These are phyloP conservation scores for Drosophila lacicola DNA, from an alignment of 2,888 invertebrate species.

Conservation along the genomic window DNA sequence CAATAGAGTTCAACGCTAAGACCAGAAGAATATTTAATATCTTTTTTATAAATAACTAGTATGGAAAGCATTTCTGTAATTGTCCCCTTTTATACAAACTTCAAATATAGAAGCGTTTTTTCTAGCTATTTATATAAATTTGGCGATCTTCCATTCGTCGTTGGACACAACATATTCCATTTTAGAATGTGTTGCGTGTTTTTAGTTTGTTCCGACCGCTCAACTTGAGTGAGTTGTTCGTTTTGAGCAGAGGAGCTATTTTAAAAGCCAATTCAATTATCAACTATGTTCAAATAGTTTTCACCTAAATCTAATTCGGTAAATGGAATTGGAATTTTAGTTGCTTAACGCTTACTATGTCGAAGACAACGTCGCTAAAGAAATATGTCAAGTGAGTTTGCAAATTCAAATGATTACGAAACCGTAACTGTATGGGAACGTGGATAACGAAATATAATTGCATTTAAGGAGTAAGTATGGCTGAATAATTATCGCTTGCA, in stretches of 20 bases:
- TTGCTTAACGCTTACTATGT: conserved; percentile 43
- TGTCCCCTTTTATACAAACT: conserved; percentile 52
- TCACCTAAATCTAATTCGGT: conserved; percentile 80
- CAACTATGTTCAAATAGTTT: conserved; percentile 50
- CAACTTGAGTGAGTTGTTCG: conserved; percentile 78
- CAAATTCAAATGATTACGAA: conserved; percentile 63
- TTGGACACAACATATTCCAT: conserved; percentile 67
- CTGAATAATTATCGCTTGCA: not conserved
- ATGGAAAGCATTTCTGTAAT: conserved; percentile 25
- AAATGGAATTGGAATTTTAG: conserved; percentile 78
- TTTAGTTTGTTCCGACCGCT: conserved; percentile 74
- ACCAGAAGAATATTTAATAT: no score
- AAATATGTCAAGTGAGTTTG: conserved; percentile 25
- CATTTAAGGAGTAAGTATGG: conserved; percentile 42
- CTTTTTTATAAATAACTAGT: conserved; percentile 15
- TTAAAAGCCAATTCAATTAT: conserved; percentile 36
- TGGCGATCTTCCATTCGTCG: conserved; percentile 64
- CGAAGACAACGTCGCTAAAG: conserved; percentile 41
- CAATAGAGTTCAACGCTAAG: not conserved
- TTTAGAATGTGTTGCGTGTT: conserved; percentile 64
- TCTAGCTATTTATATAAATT: conserved; percentile 70
- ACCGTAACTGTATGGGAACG: conserved; percentile 26
- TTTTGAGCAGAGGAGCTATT: conserved; percentile 53
- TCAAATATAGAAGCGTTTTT: conserved; percentile 68
- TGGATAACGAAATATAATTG: conserved; percentile 26